Base-by-base conservation (phyloP, 1,140 invertebrate species). In the Arctopsyche grandis region DNA sequence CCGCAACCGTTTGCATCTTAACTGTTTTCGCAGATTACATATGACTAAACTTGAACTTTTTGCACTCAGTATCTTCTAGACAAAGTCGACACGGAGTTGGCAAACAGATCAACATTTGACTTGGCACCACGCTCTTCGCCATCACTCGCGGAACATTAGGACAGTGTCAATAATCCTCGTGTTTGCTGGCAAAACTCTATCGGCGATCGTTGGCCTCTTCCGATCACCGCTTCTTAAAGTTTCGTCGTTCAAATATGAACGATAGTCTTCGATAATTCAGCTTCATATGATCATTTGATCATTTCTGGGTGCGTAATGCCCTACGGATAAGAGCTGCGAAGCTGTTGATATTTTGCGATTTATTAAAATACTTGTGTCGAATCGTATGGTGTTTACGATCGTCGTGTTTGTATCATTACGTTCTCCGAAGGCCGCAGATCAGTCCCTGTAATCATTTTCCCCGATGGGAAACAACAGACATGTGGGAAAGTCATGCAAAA, bases 401-500 rank as follows among this genome's bases (percentile, higher is more conserved):
- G 3, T 66, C 63, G 63, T 66, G 63, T 24, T 66, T 24, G 12
- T 24, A 66, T 26, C 10, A 66, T 66, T 66, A 22, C 16, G 5
- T 22, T 26, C 63, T 5, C 24, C 0, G 63, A 24, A 22, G 63
- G 63, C 14, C 52, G 14, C 14, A 56, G 52, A 21, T 56, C 52
- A 21, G 1, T 66, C 63, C n/a, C 63, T 26, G 12, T 66, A 66
- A 66, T 66, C 63, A 66, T 66, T 66, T 66, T 66, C 63, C 7
- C 63, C 63, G 24, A 24, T 21, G 12, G 63, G 63, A 66, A 24
- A 38, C 29, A 38, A 38, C 29, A 38, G 7, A 22, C 12, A 12
- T 24, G 24, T 66, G 63, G 19, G 63, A 66, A 66, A 66, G 63
- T 66, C 63, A 66, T 66, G 63, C 3, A 19, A 66, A 66, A 66